Percentiles rank a stretch among this genome's conserved stretches.
phyloP scores from a whole-genome alignment of 1,140 invertebrate genomes.

The Diachasma alloeum region DNA sequence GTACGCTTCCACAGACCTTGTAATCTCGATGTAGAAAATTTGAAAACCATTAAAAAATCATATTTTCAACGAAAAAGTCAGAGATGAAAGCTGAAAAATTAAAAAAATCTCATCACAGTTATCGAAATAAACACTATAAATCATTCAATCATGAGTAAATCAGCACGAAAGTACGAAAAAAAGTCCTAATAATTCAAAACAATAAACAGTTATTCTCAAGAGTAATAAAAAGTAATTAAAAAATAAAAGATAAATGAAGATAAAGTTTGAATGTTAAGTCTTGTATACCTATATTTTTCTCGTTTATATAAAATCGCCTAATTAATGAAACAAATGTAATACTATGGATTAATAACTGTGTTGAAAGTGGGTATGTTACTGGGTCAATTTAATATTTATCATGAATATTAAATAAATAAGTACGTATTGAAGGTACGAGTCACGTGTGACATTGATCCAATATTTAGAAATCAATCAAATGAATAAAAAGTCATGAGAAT shows the following conservation, averaged over 20 bases:
- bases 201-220: neutral
- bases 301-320: slow-evolving; percentile 19
- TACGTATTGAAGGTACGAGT: neutral
- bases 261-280: slow-evolving; percentile 8
- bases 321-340: slow-evolving; percentile 13
- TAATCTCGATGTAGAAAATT: neutral
- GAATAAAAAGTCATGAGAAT: neutral
- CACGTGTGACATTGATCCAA: neutral
- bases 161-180: neutral
- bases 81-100: too few species aligned
- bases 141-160: neutral
- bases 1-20: slow-evolving; percentile 1
- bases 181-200: neutral
- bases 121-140: neutral
- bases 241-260: neutral
- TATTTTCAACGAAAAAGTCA: neutral
- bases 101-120: neutral
- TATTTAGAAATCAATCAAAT: neutral
- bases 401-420: neutral
- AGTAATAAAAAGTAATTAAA: neutral
- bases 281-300: slow-evolving; percentile 16
- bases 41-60: neutral
- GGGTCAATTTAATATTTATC: slow-evolving; percentile 21
- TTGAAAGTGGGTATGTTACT: slow-evolving; percentile 23
- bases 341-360: slow-evolving; percentile 16